Conservation (phyloP, 2,888 invertebrate species). For the Cheilosia scutellata region DNA sequence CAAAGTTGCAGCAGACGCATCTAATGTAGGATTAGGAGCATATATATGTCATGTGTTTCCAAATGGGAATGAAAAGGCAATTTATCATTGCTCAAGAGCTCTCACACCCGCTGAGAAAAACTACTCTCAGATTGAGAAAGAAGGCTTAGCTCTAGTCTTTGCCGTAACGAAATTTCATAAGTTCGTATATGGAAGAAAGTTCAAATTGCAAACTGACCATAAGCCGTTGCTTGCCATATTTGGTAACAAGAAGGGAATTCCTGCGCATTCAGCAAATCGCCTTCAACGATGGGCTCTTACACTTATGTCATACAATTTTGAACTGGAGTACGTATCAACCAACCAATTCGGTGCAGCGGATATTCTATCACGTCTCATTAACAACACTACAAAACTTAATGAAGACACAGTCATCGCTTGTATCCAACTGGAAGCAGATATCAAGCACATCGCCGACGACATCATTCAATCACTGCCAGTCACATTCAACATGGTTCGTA, state of each 20-base stretch:
- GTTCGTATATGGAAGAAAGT: too few relatives aligned
- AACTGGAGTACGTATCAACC: background rate
- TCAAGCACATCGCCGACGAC: conserved; percentile 2
- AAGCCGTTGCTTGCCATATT: background rate
- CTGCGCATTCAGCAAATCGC: background rate
- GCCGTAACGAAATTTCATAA: too few relatives aligned
- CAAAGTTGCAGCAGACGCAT: conserved; percentile 44
- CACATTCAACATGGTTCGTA: conserved; percentile 1
- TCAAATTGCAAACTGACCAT: too few relatives aligned
- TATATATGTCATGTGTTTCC: too few relatives aligned
- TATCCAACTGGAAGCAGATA: background rate
- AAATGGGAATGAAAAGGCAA: too few relatives aligned
- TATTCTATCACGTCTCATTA: conserved; percentile 4
- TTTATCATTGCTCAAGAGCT: too few relatives aligned
- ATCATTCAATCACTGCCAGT: conserved; percentile 4
- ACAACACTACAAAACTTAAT: background rate
- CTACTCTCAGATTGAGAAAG: conserved; percentile 73
- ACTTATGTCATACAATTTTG: conserved; percentile 3
- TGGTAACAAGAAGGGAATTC: background rate
- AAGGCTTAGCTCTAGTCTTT: background rate
- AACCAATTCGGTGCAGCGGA: background rate
- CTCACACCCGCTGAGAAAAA: too few relatives aligned
- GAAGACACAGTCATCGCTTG: conserved; percentile 3
- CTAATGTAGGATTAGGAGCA: background rate
- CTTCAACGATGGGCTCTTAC: background rate